Evolutionary conservation across 2,113 vertebrate genomes (phyloP).

Genomic region (Cyanistes caeruleus): DNA sequence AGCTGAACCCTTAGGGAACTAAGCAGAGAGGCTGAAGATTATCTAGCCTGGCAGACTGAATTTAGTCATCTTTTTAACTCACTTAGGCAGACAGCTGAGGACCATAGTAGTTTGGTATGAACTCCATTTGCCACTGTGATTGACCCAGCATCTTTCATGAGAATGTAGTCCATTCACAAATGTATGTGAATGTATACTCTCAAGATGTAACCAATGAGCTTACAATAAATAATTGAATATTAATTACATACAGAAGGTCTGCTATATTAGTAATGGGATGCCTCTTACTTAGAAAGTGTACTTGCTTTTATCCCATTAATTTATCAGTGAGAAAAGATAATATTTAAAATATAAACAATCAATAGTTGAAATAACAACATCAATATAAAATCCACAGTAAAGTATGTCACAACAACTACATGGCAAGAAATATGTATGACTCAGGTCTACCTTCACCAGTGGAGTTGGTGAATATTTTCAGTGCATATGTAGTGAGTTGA

Average conservation of each 20-base stretch:
- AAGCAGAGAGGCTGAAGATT: neutral
- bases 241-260: neutral
- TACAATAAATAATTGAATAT: constrained; percentile 3
- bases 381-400: neutral
- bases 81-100: neutral
- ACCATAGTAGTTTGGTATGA: neutral
- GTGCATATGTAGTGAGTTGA: neutral
- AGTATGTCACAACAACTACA: neutral
- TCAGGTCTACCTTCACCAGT: neutral
- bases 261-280: neutral
- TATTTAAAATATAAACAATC: neutral
- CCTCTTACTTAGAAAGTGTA: neutral
- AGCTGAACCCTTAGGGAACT: neutral
- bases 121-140: neutral
- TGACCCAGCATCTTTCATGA: neutral
- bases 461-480: neutral
- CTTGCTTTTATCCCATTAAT: neutral
- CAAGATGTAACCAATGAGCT: neutral
- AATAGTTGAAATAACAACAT: neutral
- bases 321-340: neutral
- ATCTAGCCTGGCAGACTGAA: neutral
- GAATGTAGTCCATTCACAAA: neutral
- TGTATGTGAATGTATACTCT: neutral
- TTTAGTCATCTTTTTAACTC: neutral
- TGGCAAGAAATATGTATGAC: neutral